Evolutionary conservation across 2,888 invertebrate genomes (phyloP), one percentile per base, ranked within the genome.

Genomic region (Stenichneumon culpator): DNA sequence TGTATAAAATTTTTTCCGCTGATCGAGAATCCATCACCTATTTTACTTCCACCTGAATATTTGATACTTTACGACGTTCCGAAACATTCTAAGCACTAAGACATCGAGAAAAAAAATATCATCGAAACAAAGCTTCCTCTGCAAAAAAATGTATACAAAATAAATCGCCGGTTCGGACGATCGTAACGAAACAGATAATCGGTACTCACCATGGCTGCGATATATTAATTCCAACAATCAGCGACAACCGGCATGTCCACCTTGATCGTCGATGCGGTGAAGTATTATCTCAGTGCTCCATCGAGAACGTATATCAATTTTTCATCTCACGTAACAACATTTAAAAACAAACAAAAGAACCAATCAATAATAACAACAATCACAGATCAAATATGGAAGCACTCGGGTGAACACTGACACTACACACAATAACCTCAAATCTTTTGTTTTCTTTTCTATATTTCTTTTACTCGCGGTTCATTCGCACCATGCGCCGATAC

Each of bases 161-260:
- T 9, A 11, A 39, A 39, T 39, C 39, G 22, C 19, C 22, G 54
- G 0, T 2, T 11, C 22, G 11, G 19, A 2, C 54, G 19, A 54
- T 54, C 22, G 19, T 22, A 36, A 65, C 3, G 9, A 73, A 14
- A 67, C 36, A 52, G 22, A 75, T 5, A 52, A 65, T 32, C 11
- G 28, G 9, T 2, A 82, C 88, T 86, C 39, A 88, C 88, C 88
- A 88, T 88, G 72, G 78, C 83, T 84, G 82, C 70, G 52, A 80
- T 79, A 25, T 60, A 83, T 86, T 84, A 87, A 88, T 83, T 87
- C 84, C 87, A 84, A 83, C 28, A 39, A 57, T 69, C 77, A 77
- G 78, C 39, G 39, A 39, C 84, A 85, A 87, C 44, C 87, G 74
- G 86, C 87, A 88, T 88, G 54, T 87, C 86, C 86, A 70, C 79